Percentiles rank a stretch among this genome's conserved stretches.
Evolutionary conservation across 2,888 invertebrate genomes (phyloP).

Genomic region (Meandrusa payeni): DNA sequence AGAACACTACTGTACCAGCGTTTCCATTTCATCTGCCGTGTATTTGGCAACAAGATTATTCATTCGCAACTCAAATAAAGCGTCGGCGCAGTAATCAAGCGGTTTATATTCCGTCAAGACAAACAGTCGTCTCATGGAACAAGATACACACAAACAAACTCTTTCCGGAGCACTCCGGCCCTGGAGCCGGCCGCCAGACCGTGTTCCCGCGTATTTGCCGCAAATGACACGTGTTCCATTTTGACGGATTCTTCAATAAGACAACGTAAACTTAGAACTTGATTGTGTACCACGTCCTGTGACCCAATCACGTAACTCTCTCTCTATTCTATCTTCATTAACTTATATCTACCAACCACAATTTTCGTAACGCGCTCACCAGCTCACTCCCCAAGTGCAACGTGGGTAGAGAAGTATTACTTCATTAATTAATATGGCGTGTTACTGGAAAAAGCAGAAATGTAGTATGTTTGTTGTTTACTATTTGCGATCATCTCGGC

Average conservation of each 20-base stretch:
- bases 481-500: too few species aligned
- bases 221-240: slow-evolving; percentile 8
- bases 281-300: too few species aligned
- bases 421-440: too few species aligned
- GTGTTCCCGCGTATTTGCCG: slow-evolving; percentile 1
- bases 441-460: too few species aligned
- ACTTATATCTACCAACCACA: too few species aligned
- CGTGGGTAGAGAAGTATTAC: too few species aligned
- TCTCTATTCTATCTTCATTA: too few species aligned
- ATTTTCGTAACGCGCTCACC: too few species aligned
- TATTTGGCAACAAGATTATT: slow-evolving; percentile 18
- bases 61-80: slow-evolving; percentile 15
- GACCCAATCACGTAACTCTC: too few species aligned
- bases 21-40: slow-evolving; percentile 2
- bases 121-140: slow-evolving; percentile 12
- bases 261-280: not conserved
- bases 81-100: slow-evolving; percentile 13
- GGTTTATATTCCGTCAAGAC: slow-evolving; percentile 16
- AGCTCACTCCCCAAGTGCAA: too few species aligned
- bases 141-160: slow-evolving; percentile 16
- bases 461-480: too few species aligned
- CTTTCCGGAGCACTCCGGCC: not conserved
- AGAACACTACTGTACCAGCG: too few species aligned
- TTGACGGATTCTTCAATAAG: slow-evolving; percentile 1
- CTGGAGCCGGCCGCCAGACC: not conserved